Conservation (phyloP, 2,888 invertebrate genomes). For the Thecocarcelia acutangulata region DNA sequence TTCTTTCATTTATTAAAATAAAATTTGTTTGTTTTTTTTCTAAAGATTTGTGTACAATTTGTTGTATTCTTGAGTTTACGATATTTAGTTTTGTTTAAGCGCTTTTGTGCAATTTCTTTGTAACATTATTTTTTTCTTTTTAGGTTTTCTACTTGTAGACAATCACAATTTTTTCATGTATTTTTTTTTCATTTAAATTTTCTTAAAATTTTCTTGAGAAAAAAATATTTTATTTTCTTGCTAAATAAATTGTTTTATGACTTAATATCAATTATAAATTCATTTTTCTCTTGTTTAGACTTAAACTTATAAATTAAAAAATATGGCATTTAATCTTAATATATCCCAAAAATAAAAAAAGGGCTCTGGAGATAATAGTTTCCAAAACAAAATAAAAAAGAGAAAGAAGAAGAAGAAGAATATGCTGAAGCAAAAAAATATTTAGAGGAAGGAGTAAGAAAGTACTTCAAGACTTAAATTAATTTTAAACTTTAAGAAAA, state of each 20-base stretch:
- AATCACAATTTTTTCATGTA: slow-evolving; percentile 55
- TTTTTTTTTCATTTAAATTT: not conserved
- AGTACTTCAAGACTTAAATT: not conserved
- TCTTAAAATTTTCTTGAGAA: slow-evolving; percentile 22
- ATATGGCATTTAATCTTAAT: slow-evolving; percentile 64
- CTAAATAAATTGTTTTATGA: slow-evolving; percentile 22
- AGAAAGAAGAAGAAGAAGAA: slow-evolving; percentile 1
- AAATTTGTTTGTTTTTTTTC: not conserved
- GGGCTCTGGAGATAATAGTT: slow-evolving; percentile 46
- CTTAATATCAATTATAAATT: slow-evolving; percentile 63
- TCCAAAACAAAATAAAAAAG: not conserved
- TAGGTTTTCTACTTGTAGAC: slow-evolving; percentile 23
- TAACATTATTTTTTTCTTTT: slow-evolving; percentile 15
- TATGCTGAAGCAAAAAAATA: not conserved
- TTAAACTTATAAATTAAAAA: slow-evolving; percentile 56
- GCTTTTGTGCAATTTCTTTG: slow-evolving; percentile 37
- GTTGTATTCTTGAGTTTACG: not conserved
- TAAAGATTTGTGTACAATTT: not conserved
- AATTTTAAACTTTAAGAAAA: too few species aligned
- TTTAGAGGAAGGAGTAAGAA: not conserved
- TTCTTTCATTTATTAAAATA: too few species aligned
- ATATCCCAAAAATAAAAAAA: slow-evolving; percentile 29
- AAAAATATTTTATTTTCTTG: slow-evolving; percentile 13
- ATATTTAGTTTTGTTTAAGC: slow-evolving; percentile 10
- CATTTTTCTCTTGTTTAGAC: slow-evolving; percentile 48